Base-by-base conservation (phyloP, 2,888 invertebrate species). In the Stenichneumon culpator region DNA sequence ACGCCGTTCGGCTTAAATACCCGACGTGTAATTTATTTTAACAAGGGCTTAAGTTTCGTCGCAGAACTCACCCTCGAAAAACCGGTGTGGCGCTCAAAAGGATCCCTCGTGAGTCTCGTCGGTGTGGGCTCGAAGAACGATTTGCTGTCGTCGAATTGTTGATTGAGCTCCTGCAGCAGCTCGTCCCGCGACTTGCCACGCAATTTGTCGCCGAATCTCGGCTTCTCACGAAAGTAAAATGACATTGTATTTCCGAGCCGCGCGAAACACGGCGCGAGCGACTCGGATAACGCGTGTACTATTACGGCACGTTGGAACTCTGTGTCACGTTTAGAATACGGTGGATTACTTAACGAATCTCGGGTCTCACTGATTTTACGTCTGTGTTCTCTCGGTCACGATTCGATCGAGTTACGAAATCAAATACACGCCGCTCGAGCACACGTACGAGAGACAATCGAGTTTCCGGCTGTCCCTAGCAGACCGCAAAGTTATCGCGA, bases 161-260 rank as follows among this genome's bases (percentile, higher is more conserved):
- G 91, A 82, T 93, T 93, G 39, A 94, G 87, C 70, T 93, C 91
- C 70, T 92, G 89, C 39, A 94, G 83, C 44, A 94, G 87, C 82
- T 93, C 93, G 82, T 93, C 92, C 9, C 92, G 90, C 32, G 92
- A 89, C 86, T 93, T 93, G 3, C 92, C 93, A 1, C 92, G 91
- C 44, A 92, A 83, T 79, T 90, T 92, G 52, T 93, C 93, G 88
- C 92, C 88, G 86, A 93, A 91, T 87, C 88, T 91, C 83, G 93
- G 93, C 85, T 90, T 91, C 52, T 94, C 93, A 69, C 92, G 92
- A 77, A 93, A 93, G 79, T 93, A 92, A 87, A 90, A 93, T 79
- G 93, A 93, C 94, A 93, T 94, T 68, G 44, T 44, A 63, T 65
- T 63, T 83, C 79, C 80, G 85, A 83, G 81, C 73, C 85, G 83